Conservation (phyloP, 2,113 vertebrate species). For the Pongo abelii region DNA sequence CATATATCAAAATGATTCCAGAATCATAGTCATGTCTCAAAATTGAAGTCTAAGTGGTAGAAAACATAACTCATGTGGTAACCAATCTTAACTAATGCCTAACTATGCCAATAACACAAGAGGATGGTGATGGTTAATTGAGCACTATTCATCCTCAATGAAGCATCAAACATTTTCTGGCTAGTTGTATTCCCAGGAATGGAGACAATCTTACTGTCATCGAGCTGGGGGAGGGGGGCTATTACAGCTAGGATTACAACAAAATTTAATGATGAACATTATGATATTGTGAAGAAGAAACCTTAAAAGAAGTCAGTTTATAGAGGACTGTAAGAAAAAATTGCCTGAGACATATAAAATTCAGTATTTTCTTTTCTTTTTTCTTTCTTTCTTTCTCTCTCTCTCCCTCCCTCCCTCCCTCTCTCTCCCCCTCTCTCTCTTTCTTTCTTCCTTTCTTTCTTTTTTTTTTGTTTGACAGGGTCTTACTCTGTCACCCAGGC, state of each 20-base stretch:
- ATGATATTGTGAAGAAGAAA: slow-evolving; percentile 10
- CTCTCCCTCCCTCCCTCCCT: no score
- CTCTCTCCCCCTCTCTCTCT: no score
- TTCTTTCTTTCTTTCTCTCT: no score
- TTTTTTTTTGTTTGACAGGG: no score
- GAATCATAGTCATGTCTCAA: slow-evolving; percentile 45
- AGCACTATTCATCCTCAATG: not conserved
- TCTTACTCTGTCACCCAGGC: no score
- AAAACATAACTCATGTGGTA: slow-evolving; percentile 30
- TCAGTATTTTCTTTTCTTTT: not conserved
- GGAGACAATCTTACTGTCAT: not conserved
- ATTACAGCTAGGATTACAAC: slow-evolving; percentile 30
- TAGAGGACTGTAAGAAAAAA: not conserved
- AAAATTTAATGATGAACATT: slow-evolving; percentile 46
- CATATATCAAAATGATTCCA: slow-evolving; percentile 4
- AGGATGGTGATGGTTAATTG: not conserved
- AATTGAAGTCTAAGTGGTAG: slow-evolving; percentile 30
- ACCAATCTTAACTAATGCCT: slow-evolving; percentile 32
- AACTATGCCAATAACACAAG: not conserved
- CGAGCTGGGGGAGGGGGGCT: not conserved
- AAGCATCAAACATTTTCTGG: not conserved
- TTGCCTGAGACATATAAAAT: not conserved
- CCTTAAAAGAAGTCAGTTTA: not conserved
- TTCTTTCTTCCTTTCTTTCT: not conserved
- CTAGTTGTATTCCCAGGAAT: slow-evolving; percentile 28